phyloP scores from a whole-genome alignment of 2,888 invertebrate species.

The Synanthedon andrenaeformis region DNA sequence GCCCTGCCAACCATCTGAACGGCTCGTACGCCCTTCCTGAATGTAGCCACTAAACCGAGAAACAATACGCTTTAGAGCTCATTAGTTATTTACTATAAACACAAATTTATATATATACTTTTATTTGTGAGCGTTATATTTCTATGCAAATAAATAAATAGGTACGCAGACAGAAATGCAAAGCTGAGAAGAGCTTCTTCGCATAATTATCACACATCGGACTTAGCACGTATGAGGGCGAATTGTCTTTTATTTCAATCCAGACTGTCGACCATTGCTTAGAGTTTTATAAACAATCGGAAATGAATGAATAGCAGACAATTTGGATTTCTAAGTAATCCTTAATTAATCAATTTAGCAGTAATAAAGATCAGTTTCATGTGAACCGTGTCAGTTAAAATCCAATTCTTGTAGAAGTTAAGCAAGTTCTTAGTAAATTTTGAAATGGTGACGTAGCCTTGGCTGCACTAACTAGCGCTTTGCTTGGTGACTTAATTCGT shows the following conservation, averaged over 20 bases:
- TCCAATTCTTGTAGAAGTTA: neutral
- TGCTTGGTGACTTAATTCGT: slow-evolving; percentile 54
- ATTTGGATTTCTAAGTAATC: slow-evolving; percentile 5
- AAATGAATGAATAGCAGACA: slow-evolving; percentile 2
- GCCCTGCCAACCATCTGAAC: slow-evolving; percentile 98
- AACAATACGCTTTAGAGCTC: slow-evolving; percentile 51
- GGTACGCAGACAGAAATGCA: slow-evolving; percentile 52
- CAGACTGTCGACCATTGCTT: neutral
- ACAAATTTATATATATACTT: slow-evolving; percentile 31
- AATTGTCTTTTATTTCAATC: slow-evolving; percentile 2
- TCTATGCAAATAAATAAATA: slow-evolving; percentile 28
- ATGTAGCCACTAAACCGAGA: slow-evolving; percentile 93
- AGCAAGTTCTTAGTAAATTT: slow-evolving; percentile 31
- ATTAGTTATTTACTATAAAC: slow-evolving; percentile 17
- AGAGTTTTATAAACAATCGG: no score
- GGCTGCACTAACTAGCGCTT: slow-evolving; percentile 48
- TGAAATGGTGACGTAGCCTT: slow-evolving; percentile 44
- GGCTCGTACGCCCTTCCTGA: slow-evolving; percentile 99
- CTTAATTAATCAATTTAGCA: neutral
- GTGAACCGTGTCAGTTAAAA: neutral
- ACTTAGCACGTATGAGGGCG: neutral
- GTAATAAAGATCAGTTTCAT: neutral
- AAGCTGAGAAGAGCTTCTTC: slow-evolving; percentile 32
- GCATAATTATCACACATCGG: neutral
- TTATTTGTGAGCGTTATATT: slow-evolving; percentile 27